Percentiles rank a stretch among this genome's conserved stretches.
Evolutionary conservation across 2,113 vertebrate species (phyloP).

Genomic region (chimpanzee (Pan troglodytes)): NHGRI_mPanTro3-v2.1_pri NC_072398.2:22653501-22654000

Average conservation of each 20-base stretch:
- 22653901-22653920: rapidly evolving
- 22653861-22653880: not conserved
- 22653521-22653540: not conserved
- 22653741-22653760: not conserved
- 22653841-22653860: rapidly evolving
- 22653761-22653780: rapidly evolving
- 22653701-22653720: not conserved
- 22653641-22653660: not conserved
- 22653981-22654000: rapidly evolving
- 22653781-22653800: too few species aligned
- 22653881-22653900: not conserved
- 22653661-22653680: not conserved
- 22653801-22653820: too few species aligned
- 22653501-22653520: not conserved
- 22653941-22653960: too few species aligned
- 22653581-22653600: not conserved
- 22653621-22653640: not conserved
- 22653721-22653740: not conserved
- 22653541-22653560: not conserved
- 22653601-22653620: not conserved
- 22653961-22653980: not conserved
- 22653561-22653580: rapidly evolving
- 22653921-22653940: not conserved
- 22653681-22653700: not conserved
- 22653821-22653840: rapidly evolving